phyloP scores from a whole-genome alignment of 2,888 invertebrate species.

The Calameuta filiformis region DNA sequence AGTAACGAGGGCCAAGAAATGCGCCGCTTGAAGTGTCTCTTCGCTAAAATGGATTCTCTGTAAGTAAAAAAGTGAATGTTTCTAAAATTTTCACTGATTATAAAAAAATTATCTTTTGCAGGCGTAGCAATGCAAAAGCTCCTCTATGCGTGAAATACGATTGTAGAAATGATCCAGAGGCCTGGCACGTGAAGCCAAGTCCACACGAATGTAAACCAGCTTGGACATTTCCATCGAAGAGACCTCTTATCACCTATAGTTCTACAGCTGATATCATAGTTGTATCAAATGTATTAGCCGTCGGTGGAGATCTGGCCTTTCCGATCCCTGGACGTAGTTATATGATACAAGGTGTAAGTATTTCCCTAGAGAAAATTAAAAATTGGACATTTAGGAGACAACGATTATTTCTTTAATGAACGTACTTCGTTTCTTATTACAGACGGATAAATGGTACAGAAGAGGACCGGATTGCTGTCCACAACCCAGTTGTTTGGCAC shows the following conservation, averaged over 20 bases:
- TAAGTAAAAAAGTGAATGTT: slow-evolving; percentile 30
- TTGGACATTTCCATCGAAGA: slow-evolving; percentile 47
- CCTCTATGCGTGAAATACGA: slow-evolving; percentile 45
- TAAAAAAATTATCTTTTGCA: slow-evolving; percentile 8
- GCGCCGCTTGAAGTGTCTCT: slow-evolving; percentile 48
- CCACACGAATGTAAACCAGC: slow-evolving; percentile 51
- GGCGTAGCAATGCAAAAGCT: slow-evolving; percentile 28
- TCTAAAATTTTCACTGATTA: background rate
- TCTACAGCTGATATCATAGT: slow-evolving; percentile 39
- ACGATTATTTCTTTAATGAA: background rate
- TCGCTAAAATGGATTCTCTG: slow-evolving; percentile 53
- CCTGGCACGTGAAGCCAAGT: slow-evolving; percentile 50
- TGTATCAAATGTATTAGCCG: slow-evolving; percentile 37
- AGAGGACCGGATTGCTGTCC: slow-evolving; percentile 43
- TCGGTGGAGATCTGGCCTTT: slow-evolving; percentile 39
- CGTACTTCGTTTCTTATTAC: slow-evolving; percentile 3
- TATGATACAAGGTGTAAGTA: slow-evolving; percentile 46
- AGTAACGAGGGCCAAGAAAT: slow-evolving; percentile 51
- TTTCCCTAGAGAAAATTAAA: background rate
- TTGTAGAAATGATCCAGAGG: slow-evolving; percentile 47
- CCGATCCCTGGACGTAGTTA: slow-evolving; percentile 48
- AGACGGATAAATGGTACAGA: slow-evolving; percentile 50
- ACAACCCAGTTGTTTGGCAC: slow-evolving; percentile 44
- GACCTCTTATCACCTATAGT: slow-evolving; percentile 52
- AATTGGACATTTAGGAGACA: background rate